Base-by-base conservation (phyloP, 2,888 invertebrate genomes). In the Notodonta ziczac region DNA sequence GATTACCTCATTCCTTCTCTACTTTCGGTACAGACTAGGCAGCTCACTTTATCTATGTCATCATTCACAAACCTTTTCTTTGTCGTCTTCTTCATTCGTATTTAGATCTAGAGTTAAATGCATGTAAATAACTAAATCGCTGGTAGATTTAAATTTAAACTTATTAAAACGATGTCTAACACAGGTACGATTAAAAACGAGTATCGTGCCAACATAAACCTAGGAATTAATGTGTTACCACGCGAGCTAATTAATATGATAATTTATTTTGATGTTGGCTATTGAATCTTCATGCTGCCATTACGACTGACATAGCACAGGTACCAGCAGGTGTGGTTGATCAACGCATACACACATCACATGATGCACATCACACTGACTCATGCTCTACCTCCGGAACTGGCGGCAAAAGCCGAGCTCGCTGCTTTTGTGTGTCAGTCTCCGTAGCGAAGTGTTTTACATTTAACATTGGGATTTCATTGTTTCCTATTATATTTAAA, bases 251-350 rank as follows among this genome's bases (percentile, higher is more conserved):
- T 72, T 72, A 65, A 69, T 69, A 62, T 69, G 72, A 65, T 74
- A 14, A 58, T 67, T 62, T 67, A 70, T 69, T 70, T 74, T 70
- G 65, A 76, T 73, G 73, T 77, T 82, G 80, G 74, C 80, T 78
- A 69, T 76, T 74, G 65, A 77, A 74, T 73, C 64, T 68, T 72
- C 77, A 72, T 73, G 77, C 74, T 67, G 67, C 65, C 77, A 81
- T 81, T 63, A 69, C 78, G 70, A 77, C 73, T 79, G 83, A 81
- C 82, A 83, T 81, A 78, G 81, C 82, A 78, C 81, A 70, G 71
- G 70, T 66, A 64, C 72, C 60, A 61, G 65, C 73, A 78, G 83
- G 82, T 79, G 86, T 84, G 85, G 85, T 81, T 73, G 78, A 75
- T 55, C 73, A 74, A 73, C 72, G 81, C 77, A 79, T 77, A 76